phyloP scores from a whole-genome alignment of 2,113 vertebrate species.

The Hemiprocne comata region DNA sequence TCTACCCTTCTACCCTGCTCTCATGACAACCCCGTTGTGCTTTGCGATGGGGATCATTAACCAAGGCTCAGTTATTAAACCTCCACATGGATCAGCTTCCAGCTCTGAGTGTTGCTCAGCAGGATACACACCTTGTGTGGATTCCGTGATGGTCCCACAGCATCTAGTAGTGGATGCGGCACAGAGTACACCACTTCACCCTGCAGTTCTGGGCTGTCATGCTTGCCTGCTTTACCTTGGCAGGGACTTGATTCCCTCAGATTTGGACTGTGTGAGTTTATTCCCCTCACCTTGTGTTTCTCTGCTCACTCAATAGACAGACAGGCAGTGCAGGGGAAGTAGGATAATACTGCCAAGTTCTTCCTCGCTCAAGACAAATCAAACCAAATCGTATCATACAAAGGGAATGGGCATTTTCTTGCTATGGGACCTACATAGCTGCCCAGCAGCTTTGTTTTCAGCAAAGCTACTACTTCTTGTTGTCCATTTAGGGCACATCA shows the following conservation, averaged over 20 bases:
- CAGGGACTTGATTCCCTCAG: not conserved
- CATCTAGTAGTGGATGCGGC: not conserved
- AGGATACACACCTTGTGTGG: not conserved
- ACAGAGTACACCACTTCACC: not conserved
- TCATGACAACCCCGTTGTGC: too few species aligned
- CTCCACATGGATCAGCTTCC: not conserved
- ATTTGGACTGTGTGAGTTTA: not conserved
- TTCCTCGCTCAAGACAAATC: not conserved
- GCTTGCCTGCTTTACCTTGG: not conserved
- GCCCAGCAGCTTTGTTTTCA: not conserved
- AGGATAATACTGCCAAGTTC: not conserved
- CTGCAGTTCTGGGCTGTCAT: not conserved
- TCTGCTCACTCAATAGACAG: rapidly evolving
- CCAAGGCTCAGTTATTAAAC: not conserved
- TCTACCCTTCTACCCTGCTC: too few species aligned
- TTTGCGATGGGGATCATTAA: not conserved
- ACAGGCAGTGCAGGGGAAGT: not conserved
- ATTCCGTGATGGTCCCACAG: not conserved
- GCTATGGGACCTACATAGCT: too few species aligned
- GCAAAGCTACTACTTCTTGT: not conserved
- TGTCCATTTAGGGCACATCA: not conserved
- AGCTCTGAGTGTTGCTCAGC: not conserved
- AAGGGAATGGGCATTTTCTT: not conserved
- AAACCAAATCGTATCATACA: not conserved
- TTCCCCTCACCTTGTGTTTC: not conserved